Evolutionary conservation across 2,888 invertebrate species (phyloP).

Genomic region (Oscheius sp.): DNA sequence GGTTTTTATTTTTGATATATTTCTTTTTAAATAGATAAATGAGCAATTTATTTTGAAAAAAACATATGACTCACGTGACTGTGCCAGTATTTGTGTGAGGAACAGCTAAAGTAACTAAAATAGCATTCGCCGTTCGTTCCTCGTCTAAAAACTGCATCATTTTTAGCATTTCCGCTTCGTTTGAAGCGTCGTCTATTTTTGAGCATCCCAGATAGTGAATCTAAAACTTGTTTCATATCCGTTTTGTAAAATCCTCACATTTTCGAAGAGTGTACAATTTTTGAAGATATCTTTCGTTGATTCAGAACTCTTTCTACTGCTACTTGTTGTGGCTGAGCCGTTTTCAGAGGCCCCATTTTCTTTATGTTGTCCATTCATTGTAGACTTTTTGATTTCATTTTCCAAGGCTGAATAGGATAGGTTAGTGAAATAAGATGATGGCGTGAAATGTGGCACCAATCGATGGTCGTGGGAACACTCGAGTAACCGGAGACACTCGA

Average conservation of each 20-base stretch:
- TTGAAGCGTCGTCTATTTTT: constrained; percentile 59
- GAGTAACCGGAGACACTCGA: background rate
- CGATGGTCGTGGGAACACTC: background rate
- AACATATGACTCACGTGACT: constrained; percentile 88
- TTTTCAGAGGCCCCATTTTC: constrained; percentile 14
- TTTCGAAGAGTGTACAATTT: constrained; percentile 32
- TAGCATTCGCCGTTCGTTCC: constrained; percentile 76
- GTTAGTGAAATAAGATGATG: background rate
- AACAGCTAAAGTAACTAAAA: constrained; percentile 89
- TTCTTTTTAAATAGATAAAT: too few relatives aligned
- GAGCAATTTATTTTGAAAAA: background rate
- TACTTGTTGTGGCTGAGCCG: background rate
- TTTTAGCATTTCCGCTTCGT: constrained; percentile 62
- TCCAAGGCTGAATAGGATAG: background rate
- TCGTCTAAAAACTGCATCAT: constrained; percentile 77
- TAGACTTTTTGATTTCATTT: background rate
- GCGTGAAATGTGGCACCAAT: too few relatives aligned
- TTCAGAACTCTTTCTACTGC: constrained; percentile 19
- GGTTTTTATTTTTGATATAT: too few relatives aligned
- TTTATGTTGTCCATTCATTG: constrained; percentile 8
- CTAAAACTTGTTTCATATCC: background rate
- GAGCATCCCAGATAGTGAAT: constrained; percentile 60
- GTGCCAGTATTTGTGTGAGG: constrained; percentile 90
- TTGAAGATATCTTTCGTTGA: constrained; percentile 19
- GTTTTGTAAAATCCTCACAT: constrained; percentile 23